phyloP scores from a whole-genome alignment of 2,113 vertebrate species.

The Otis tarda region DNA sequence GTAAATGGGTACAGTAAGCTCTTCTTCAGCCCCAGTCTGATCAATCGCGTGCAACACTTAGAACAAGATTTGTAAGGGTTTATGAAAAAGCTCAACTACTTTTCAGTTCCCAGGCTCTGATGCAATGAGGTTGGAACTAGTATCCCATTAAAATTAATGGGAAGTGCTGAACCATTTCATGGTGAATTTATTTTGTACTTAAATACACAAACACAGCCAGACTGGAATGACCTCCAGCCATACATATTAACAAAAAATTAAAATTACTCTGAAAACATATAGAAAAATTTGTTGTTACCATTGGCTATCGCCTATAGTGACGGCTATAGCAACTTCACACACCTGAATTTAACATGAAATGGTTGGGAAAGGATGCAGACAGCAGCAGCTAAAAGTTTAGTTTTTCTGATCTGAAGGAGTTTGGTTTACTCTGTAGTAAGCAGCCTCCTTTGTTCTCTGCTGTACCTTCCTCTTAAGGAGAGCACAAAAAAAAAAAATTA shows the following conservation, averaged over 20 bases:
- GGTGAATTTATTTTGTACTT: slow-evolving; percentile 53
- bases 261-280: slow-evolving; percentile 1
- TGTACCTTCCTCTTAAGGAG: neutral
- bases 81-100: slow-evolving; percentile 17
- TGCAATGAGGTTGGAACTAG: slow-evolving; percentile 28
- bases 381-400: neutral
- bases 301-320: neutral
- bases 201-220: neutral
- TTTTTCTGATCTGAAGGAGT: neutral
- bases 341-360: neutral
- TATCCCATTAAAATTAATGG: slow-evolving; percentile 64
- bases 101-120: neutral
- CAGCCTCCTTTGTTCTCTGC: neutral
- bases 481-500: neutral
- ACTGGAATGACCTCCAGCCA: slow-evolving; percentile 6
- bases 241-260: neutral
- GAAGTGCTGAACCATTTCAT: slow-evolving; percentile 54
- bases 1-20: neutral
- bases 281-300: no score
- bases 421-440: neutral
- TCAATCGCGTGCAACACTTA: neutral
- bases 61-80: neutral
- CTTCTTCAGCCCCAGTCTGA: neutral
- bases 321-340: neutral
- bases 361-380: neutral